Percentiles rank a stretch among this genome's conserved stretches.
Evolutionary conservation across 2,113 vertebrate species (phyloP).

Genomic region (Buteo buteo): DNA sequence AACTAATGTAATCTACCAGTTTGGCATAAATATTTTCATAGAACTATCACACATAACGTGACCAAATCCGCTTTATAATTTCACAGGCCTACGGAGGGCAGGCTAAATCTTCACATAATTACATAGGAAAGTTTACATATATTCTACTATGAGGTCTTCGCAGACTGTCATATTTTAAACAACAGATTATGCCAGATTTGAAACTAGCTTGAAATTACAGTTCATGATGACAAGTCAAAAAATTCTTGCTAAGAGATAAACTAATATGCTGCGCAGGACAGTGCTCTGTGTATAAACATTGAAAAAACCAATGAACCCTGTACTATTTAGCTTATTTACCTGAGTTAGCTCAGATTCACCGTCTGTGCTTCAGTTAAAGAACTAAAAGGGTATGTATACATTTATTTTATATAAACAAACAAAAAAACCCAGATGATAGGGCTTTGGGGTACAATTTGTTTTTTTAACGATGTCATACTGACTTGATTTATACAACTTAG

Average conservation of each 20-base stretch:
- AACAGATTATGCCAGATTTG: background rate
- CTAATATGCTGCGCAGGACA: background rate
- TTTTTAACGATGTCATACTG: background rate
- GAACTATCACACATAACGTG: background rate
- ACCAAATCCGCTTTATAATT: conserved; percentile 16
- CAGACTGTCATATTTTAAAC: background rate
- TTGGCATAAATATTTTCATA: background rate
- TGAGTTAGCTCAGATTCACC: background rate
- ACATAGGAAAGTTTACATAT: conserved; percentile 25
- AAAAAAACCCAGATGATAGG: background rate
- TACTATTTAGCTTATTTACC: background rate
- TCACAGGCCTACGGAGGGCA: background rate
- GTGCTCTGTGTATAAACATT: background rate
- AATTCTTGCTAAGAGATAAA: background rate
- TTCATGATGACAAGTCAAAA: background rate
- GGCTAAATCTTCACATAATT: background rate
- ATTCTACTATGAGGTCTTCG: background rate
- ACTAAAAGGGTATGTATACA: background rate
- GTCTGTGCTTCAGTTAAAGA: background rate
- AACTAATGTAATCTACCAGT: background rate
- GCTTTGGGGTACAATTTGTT: background rate
- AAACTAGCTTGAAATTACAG: background rate
- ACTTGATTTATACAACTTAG: background rate
- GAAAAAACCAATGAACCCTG: background rate
- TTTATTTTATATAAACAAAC: background rate